phyloP scores from a whole-genome alignment of 2,888 invertebrate genomes.

The Rugalucina vietnamica region DNA sequence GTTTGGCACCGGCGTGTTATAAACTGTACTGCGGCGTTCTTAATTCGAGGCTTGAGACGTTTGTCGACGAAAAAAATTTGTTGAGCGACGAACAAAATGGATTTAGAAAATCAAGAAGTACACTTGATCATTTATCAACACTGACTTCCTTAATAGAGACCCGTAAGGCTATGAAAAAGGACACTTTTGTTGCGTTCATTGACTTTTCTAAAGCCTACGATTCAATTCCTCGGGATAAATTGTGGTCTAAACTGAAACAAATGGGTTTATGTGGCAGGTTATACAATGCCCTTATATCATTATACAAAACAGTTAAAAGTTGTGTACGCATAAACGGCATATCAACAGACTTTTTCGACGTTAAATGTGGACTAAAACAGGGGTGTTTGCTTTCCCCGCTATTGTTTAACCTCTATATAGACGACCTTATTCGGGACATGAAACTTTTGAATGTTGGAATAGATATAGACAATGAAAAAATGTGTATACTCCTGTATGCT shows the following conservation, averaged over 20 bases:
- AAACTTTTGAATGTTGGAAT: background rate
- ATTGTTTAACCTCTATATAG: conserved; percentile 5
- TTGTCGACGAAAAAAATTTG: conserved; percentile 6
- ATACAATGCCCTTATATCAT: background rate
- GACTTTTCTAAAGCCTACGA: conserved; percentile 12
- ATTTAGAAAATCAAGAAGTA: conserved; percentile 34
- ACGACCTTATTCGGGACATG: background rate
- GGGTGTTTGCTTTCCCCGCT: background rate
- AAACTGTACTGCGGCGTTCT: conserved; percentile 31
- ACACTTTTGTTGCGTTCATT: background rate
- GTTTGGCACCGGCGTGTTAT: conserved; percentile 24
- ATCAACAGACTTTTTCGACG: conserved; percentile 8
- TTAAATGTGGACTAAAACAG: conserved; percentile 1
- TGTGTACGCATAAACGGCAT: background rate
- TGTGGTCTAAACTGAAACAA: background rate
- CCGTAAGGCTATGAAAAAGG: background rate
- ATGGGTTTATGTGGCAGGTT: background rate
- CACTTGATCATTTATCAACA: conserved; percentile 30
- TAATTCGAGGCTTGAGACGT: conserved; percentile 14
- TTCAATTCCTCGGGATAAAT: background rate
- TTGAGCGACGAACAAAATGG: conserved; percentile 30
- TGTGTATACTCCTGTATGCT: conserved; percentile 2
- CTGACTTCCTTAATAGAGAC: conserved; percentile 17
- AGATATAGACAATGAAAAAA: background rate
- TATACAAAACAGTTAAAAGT: background rate